phyloP scores from a whole-genome alignment of 2,888 invertebrate species.

The Petrolisthes cinctipes region DNA sequence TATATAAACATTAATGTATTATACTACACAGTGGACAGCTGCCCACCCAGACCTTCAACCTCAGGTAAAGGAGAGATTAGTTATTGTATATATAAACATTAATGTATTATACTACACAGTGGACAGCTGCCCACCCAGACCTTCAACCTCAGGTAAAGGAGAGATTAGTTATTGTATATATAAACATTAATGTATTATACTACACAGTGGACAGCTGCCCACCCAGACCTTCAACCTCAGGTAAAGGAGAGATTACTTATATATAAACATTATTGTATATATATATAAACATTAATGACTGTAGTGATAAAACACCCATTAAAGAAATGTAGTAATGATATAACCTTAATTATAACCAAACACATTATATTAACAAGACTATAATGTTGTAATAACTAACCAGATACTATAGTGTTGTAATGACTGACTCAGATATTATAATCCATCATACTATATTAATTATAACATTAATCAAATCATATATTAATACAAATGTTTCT shows the following conservation, averaged over 20 bases:
- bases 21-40: slow-evolving; percentile 66
- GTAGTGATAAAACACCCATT: no score
- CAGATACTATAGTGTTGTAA: no score
- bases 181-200: slow-evolving; percentile 73
- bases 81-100: slow-evolving; percentile 68
- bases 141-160: slow-evolving; percentile 50
- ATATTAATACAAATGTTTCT: neutral
- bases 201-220: slow-evolving; percentile 50
- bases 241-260: no score
- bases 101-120: slow-evolving; percentile 70
- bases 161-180: no score
- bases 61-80: slow-evolving; percentile 46
- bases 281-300: no score
- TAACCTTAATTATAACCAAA: no score
- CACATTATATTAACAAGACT: no score
- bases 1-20: slow-evolving; percentile 70
- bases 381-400: no score
- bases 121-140: slow-evolving; percentile 43
- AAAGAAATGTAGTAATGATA: no score
- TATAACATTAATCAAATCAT: no score
- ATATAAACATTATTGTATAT: slow-evolving; percentile 70
- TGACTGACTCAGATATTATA: no score
- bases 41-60: slow-evolving; percentile 44
- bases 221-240: slow-evolving; percentile 48
- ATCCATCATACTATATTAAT: no score